Base-by-base conservation (phyloP, 2,113 vertebrate species). In the Microcebus griseorufus region DNA sequence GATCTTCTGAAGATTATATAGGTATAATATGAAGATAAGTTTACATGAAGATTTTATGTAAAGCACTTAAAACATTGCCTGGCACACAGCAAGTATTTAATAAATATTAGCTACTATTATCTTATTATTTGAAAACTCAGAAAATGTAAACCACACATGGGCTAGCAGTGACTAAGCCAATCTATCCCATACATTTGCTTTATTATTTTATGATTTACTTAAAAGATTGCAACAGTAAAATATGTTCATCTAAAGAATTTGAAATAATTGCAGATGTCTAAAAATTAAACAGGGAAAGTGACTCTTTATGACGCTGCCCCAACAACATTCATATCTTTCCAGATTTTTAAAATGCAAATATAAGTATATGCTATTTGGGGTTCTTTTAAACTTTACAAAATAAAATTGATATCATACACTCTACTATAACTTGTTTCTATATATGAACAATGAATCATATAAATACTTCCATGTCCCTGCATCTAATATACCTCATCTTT, bases 191-290 rank as follows among this genome's bases (percentile, higher is more conserved):
- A 48, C 16, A 80, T 80, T 79, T 93, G 39, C n/a, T 91, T 85
- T 80, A 94, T 58, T 86, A 85, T 73, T 78, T 84, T 53, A 79
- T 65, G 23, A 83, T 72, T 78, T 37, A 32, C 60, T 78, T 62
- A 69, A 69, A 78, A 93, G 17, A 53, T 12, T 67, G 4, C 6
- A 89, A 82, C 3, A 79, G 13, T 17, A 88, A 78, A 97, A 23
- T 32, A 75, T 51, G 17, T 62, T 90, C n/a, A 90, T 83, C n/a
- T n/a, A 67, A 92, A 94, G 22, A 94, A 84, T 90, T 90, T 73
- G 42, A 88, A 96, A 84, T 67, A 93, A 80, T 76, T 76, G 3
- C 9, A 94, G 22, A 64, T 4, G 73, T 76, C 39, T 90, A 67
- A 53, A 90, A 94, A 70, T 29, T 78, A 78, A 94, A 53, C 11